Percentiles rank a stretch among this genome's conserved stretches.
Conservation (phyloP, 2,113 vertebrate species). For the Indri indri region DNA sequence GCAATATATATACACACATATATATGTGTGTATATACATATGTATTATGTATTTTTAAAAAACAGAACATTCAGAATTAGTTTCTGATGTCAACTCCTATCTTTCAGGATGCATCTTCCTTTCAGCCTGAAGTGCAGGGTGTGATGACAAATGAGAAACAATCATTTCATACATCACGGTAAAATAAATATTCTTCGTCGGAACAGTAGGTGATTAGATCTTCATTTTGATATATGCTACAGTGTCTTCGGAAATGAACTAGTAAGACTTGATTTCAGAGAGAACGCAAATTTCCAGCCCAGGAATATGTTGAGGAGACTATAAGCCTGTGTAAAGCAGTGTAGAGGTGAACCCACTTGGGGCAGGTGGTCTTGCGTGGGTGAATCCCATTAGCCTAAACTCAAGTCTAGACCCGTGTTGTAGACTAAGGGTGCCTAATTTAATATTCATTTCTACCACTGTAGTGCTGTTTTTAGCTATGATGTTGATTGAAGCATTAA, state of each 20-base stretch:
- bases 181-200: slow-evolving; percentile 34
- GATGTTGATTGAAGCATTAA: slow-evolving; percentile 48
- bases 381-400: not conserved
- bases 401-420: not conserved
- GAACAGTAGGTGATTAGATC: slow-evolving; percentile 35
- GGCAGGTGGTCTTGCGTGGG: not conserved
- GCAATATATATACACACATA: not conserved
- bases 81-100: slow-evolving; percentile 8
- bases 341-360: not conserved
- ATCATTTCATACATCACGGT: slow-evolving; percentile 39
- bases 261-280: slow-evolving; percentile 12
- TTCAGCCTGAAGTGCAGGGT: not conserved
- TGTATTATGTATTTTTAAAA: not conserved
- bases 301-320: not conserved
- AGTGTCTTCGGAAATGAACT: slow-evolving; percentile 31
- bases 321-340: not conserved
- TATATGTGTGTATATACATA: not conserved
- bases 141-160: slow-evolving; percentile 49
- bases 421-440: not conserved
- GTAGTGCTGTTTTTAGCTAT: not conserved
- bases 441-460: slow-evolving; percentile 24
- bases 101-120: slow-evolving; percentile 32
- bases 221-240: slow-evolving; percentile 55
- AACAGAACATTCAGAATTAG: slow-evolving; percentile 33
- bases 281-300: slow-evolving; percentile 49